phyloP scores from a whole-genome alignment of 2,888 invertebrate species.

The Drosophila acutilabella region DNA sequence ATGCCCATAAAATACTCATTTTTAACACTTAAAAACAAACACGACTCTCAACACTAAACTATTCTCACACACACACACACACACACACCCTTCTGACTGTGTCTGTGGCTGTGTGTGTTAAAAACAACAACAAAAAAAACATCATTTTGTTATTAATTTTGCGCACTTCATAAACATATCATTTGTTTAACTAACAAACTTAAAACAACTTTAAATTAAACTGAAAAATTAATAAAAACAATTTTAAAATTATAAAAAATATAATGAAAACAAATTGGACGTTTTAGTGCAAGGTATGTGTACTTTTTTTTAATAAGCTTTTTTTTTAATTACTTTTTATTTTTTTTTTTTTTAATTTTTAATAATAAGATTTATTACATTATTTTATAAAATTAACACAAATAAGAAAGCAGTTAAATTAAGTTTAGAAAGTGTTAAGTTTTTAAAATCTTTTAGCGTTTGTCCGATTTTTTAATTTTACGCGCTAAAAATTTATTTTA shows the following conservation, averaged over 20 bases:
- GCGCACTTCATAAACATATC: constrained; percentile 58
- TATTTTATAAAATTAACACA: background rate
- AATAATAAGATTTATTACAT: background rate
- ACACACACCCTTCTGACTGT: constrained; percentile 5
- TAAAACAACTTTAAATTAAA: constrained; percentile 7
- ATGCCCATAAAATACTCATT: constrained; percentile 50
- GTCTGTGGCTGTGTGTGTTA: constrained; percentile 18
- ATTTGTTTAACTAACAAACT: constrained; percentile 21
- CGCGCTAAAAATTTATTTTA: too few species aligned
- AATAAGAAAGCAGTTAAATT: background rate
- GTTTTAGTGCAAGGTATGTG: constrained; percentile 78
- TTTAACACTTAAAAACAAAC: constrained; percentile 18
- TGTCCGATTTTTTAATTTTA: too few species aligned
- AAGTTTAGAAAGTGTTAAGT: too few species aligned
- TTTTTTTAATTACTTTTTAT: constrained; percentile 10
- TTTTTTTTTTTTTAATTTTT: constrained; percentile 6
- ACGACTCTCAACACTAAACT: constrained; percentile 30
- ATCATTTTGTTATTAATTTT: constrained; percentile 39
- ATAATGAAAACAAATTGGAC: constrained; percentile 60
- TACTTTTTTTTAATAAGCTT: constrained; percentile 61
- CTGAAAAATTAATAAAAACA: constrained; percentile 22
- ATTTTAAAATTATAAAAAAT: constrained; percentile 15
- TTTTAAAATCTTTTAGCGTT: too few species aligned
- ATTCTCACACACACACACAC: constrained; percentile 29
- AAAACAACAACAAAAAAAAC: constrained; percentile 20